Percentiles rank a stretch among this genome's conserved stretches.
Conservation (phyloP, 2,113 vertebrate species). For the Calidris pygmaea region DNA sequence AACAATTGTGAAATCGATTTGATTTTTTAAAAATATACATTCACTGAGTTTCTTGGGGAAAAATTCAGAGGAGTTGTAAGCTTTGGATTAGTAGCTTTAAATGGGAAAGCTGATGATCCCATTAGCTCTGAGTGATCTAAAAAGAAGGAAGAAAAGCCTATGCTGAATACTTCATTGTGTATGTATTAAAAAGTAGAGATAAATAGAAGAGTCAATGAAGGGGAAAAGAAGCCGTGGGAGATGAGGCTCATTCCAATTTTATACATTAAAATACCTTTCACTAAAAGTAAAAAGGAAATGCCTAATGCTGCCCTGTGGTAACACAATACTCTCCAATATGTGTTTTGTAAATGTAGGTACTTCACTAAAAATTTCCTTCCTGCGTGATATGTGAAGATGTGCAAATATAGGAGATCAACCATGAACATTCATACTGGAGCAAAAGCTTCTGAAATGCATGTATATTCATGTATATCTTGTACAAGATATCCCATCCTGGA, state of each 20-base stretch:
- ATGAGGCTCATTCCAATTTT: background rate
- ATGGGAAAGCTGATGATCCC: background rate
- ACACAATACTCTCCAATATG: background rate
- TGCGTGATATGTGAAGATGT: background rate
- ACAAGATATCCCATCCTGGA: background rate
- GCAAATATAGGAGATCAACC: background rate
- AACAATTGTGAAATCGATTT: background rate
- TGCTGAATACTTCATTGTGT: background rate
- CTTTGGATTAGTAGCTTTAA: background rate
- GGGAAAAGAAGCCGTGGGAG: background rate
- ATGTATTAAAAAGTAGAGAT: background rate
- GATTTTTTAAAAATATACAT: background rate
- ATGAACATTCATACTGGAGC: background rate
- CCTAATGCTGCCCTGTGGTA: background rate
- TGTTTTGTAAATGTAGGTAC: background rate
- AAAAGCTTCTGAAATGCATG: background rate
- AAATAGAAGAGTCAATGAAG: background rate
- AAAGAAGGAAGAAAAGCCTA: background rate
- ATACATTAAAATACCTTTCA: background rate
- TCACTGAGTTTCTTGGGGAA: background rate
- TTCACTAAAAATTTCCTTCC: background rate
- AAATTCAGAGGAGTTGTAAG: background rate
- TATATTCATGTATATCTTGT: background rate
- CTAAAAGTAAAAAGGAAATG: background rate
- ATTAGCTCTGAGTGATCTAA: background rate